Percentiles rank a stretch among this genome's conserved stretches.
Evolutionary conservation across 2,888 invertebrate species (phyloP).

Genomic region (Temnothorax unifasciatus): DNA sequence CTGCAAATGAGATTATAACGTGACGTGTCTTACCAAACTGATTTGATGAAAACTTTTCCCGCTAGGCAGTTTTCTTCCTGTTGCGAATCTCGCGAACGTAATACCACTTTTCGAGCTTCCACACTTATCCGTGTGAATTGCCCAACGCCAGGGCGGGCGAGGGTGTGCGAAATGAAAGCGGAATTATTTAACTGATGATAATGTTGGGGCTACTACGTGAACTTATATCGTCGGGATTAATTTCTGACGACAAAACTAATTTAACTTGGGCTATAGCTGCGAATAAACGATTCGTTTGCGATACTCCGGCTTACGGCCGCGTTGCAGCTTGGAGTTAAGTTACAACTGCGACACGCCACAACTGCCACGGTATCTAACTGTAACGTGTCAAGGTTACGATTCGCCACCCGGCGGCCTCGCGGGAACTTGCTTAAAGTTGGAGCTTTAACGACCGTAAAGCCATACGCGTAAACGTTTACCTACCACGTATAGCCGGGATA

Average conservation of each 20-base stretch:
- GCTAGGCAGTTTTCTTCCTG: background rate
- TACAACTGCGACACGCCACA: constrained; percentile 43
- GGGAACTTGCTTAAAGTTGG: constrained; percentile 43
- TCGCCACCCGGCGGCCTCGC: constrained; percentile 3
- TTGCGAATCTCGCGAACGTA: background rate
- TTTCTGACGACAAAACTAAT: constrained; percentile 54
- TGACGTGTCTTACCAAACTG: background rate
- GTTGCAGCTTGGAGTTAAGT: constrained; percentile 17
- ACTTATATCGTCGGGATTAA: constrained; percentile 43
- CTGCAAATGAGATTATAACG: background rate
- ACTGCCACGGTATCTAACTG: constrained; percentile 37
- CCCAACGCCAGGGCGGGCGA: background rate
- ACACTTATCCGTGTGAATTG: background rate
- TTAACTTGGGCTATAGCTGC: constrained; percentile 46
- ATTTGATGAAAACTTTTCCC: background rate
- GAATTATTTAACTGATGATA: constrained; percentile 40
- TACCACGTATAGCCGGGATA: constrained; percentile 7
- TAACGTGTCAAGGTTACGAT: constrained; percentile 51
- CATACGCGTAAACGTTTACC: constrained; percentile 23
- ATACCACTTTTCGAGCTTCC: constrained; percentile 8
- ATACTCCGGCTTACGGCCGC: constrained; percentile 17
- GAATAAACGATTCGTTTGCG: constrained; percentile 47
- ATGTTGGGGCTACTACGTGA: constrained; percentile 22
- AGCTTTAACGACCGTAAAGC: constrained; percentile 26
- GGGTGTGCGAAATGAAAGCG: constrained; percentile 19